Evolutionary conservation across 2,888 invertebrate genomes (phyloP).

Genomic region (Idaea straminata): DNA sequence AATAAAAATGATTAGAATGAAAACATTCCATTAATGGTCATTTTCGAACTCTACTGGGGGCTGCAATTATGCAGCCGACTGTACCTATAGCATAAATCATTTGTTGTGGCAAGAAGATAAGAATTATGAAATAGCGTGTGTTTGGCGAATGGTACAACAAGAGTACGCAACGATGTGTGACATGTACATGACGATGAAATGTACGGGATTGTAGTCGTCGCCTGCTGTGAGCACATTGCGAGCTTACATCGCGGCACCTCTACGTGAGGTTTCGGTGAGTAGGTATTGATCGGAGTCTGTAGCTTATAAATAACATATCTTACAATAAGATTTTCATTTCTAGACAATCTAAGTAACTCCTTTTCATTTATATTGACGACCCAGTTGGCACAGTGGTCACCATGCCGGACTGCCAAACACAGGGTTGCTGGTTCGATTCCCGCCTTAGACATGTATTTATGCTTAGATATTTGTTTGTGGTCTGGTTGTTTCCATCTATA

Average conservation of each 20-base stretch:
- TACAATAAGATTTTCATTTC: background rate
- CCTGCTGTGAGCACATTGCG: conserved; percentile 42
- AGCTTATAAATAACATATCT: background rate
- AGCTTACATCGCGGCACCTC: background rate
- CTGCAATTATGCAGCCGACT: too few relatives aligned
- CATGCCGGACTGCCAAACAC: too few relatives aligned
- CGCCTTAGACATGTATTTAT: too few relatives aligned
- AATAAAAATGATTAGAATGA: too few relatives aligned
- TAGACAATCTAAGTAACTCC: background rate
- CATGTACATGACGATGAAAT: conserved; percentile 45
- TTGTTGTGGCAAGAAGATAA: conserved; percentile 63
- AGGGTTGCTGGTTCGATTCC: too few relatives aligned
- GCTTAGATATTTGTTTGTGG: too few relatives aligned
- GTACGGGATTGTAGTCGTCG: conserved; percentile 26
- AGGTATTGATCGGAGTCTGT: background rate
- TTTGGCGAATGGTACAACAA: conserved; percentile 48
- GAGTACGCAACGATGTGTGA: conserved; percentile 52
- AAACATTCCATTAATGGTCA: too few relatives aligned
- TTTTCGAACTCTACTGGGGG: too few relatives aligned
- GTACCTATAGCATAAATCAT: conserved; percentile 60
- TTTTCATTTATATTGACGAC: background rate
- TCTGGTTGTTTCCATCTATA: too few relatives aligned
- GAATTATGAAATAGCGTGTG: conserved; percentile 62
- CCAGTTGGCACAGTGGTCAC: too few relatives aligned
- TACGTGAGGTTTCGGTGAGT: background rate